A percentile compares a stretch with the other conserved stretches of the same genome.
Evolutionary conservation across 23 tunicate genomes (phyloP).

Genomic region (Trididemnum nubilum): DNA sequence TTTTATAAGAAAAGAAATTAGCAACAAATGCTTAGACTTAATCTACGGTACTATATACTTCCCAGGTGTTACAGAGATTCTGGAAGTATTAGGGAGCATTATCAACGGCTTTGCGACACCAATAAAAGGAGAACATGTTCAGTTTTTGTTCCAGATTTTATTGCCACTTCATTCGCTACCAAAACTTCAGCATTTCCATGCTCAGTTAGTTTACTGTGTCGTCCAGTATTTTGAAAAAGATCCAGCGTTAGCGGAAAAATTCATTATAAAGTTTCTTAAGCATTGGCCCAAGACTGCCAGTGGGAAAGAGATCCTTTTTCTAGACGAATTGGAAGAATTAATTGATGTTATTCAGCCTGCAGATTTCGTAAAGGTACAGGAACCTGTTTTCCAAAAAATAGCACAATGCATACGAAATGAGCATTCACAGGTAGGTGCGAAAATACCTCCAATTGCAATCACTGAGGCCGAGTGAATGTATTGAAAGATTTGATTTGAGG

Average conservation of each 20-base stretch:
- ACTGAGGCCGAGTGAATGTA: no score
- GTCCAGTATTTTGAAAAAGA: constrained; percentile 93
- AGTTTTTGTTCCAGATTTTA: constrained; percentile 60
- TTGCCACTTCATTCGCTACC: constrained; percentile 73
- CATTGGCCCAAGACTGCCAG: constrained; percentile 70
- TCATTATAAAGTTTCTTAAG: constrained; percentile 34
- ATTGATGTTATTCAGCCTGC: constrained; percentile 86
- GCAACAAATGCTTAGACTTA: constrained; percentile 60
- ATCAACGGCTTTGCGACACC: constrained; percentile 89
- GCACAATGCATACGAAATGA: constrained; percentile 71
- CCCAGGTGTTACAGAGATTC: constrained; percentile 79
- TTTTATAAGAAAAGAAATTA: constrained; percentile 59
- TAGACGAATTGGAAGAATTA: constrained; percentile 91
- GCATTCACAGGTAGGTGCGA: constrained; percentile 74
- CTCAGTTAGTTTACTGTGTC: constrained; percentile 90
- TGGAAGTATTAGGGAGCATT: constrained; percentile 93
- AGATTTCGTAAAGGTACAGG: constrained; percentile 69
- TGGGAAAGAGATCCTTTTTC: constrained; percentile 72
- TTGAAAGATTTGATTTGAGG: no score
- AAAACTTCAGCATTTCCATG: constrained; percentile 64
- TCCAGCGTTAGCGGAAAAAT: constrained; percentile 32
- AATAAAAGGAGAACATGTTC: constrained; percentile 70
- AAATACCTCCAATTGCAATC: neutral
- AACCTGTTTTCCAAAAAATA: constrained; percentile 50
- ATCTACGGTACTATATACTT: constrained; percentile 57